A percentile compares a stretch with the other conserved stretches of the same genome.
phyloP scores from a whole-genome alignment of 92 coral and sea anemone genomes.

The Hydrozoanthus gracilis region DNA sequence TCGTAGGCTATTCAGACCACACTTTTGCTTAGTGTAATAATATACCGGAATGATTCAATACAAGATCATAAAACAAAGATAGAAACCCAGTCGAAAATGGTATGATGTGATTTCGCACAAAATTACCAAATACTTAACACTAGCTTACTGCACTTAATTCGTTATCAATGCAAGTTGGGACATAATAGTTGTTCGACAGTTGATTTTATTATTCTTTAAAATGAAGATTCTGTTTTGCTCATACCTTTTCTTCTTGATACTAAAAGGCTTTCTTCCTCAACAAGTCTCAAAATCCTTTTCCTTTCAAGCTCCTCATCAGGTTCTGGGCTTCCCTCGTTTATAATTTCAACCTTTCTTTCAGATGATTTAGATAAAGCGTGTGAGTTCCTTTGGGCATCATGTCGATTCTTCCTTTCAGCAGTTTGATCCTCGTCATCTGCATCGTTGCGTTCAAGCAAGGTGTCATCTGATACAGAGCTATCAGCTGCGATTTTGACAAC shows the following conservation, averaged over 20 bases:
- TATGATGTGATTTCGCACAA: no score
- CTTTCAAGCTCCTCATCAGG: conserved; percentile 7
- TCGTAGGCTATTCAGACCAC: no score
- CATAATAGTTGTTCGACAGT: no score
- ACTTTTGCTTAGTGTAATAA: no score
- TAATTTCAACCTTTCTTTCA: conserved; percentile 20
- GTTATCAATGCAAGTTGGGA: no score
- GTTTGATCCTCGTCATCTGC: not conserved
- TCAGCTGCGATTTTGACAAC: conserved; percentile 40
- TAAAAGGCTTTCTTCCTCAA: not conserved
- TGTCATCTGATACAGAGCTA: conserved; percentile 41
- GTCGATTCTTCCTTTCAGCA: not conserved
- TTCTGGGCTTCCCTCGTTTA: not conserved
- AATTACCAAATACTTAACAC: no score
- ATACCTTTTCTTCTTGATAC: conserved; percentile 8
- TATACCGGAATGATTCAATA: no score
- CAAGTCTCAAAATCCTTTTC: not conserved
- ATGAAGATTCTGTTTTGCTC: not conserved
- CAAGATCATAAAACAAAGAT: no score
- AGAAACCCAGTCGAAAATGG: no score
- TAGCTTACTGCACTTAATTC: no score
- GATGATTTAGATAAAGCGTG: not conserved
- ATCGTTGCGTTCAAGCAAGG: not conserved
- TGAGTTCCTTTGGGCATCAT: not conserved
- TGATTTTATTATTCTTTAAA: no score